Evolutionary conservation across 2,888 invertebrate species (phyloP).

Genomic region (Hipparchia sbordonii): DNA sequence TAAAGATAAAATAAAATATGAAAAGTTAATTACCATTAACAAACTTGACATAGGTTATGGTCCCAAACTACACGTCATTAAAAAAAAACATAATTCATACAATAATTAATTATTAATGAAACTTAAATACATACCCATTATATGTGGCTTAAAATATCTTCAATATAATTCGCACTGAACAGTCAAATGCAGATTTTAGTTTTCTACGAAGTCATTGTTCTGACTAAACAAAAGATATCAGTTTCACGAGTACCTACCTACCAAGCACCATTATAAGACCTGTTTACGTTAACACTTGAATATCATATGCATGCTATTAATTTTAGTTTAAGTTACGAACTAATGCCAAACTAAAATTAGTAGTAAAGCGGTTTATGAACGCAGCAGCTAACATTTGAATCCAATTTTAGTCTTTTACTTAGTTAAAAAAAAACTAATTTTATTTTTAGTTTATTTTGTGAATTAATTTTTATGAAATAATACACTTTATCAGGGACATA

Average conservation of each 20-base stretch:
- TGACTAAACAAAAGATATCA: constrained; percentile 15
- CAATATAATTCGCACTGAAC: background rate
- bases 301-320: background rate
- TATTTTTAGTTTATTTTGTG: no score
- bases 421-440: no score
- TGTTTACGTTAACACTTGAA: background rate
- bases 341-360: background rate
- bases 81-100: no score
- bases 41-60: no score
- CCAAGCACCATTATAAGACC: constrained; percentile 9
- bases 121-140: constrained; percentile 1
- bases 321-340: background rate
- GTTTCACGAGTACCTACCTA: constrained; percentile 4
- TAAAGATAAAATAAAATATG: no score
- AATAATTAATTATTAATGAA: background rate
- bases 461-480: no score
- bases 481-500: no score
- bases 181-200: background rate
- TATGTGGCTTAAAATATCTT: background rate
- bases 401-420: no score
- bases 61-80: no score
- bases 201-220: constrained; percentile 13
- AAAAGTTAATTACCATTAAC: no score
- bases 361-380: no score
- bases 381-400: no score